Base-by-base conservation (phyloP, 2,113 vertebrate species). In the Chaetodon trifascialis region DNA sequence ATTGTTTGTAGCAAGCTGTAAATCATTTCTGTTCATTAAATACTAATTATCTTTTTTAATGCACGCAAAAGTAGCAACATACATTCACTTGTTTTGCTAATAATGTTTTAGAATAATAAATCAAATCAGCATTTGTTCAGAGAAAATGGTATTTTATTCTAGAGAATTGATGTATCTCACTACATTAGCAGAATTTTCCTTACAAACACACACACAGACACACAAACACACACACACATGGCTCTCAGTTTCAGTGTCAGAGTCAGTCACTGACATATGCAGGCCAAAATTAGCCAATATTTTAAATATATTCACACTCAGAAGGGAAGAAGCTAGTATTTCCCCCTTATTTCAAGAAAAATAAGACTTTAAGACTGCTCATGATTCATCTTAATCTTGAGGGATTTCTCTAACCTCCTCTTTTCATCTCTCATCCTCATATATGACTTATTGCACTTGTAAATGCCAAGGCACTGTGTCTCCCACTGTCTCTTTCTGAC, bases 401-500 rank as follows among this genome's bases (percentile, higher is more conserved):
- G 21, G 46, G 51, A 74, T 67, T 72, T 36, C 68, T 65, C 34
- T 7, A 70, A 60, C 16, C 40, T 79, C 21, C 36, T 42, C 36
- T 60, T 64, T 73, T 71, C 40, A 80, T 76, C 44, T 82, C 51
- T 56, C 14, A 65, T 76, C 21, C 21, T 83, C 80, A 60, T 78
- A 25, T 88, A 69, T 87, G 75, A 88, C 80, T 82, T 81, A 64
- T 42, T 82, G 64, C 72, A 36, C 78, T 76, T 36, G 74, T 66
- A 90, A 89, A 91, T 86, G 82, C 62, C 72, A 73, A 77, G 80
- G 84, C 65, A 34, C 76, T 64, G 51, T 8, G 74, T 87, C 79
- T 80, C 89, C 84, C 19, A 77, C 91, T 88, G 85, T 82, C 86
- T 76, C 77, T 68, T 85, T 63, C 72, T 89, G 86, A 89, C 86